These are phyloP conservation scores for Melanotaenia pygmaea DNA, from an alignment of 2,797 vertebrate genomes.

Conservation along the genomic window DNA sequence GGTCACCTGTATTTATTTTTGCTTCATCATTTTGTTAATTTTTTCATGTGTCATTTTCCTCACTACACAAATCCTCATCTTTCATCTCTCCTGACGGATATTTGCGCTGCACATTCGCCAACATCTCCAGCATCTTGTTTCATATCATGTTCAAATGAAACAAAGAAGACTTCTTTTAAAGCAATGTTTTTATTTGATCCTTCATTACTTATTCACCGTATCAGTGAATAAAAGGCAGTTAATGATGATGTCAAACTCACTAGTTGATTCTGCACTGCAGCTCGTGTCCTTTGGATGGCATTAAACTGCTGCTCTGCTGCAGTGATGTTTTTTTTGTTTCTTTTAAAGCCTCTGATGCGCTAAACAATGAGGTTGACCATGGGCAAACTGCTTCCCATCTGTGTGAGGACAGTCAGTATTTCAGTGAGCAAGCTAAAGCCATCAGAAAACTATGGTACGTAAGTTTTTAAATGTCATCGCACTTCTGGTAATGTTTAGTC, in stretches of 20 bases:
- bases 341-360: not conserved
- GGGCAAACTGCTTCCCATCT: not conserved
- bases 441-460: not conserved
- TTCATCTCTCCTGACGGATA: not conserved
- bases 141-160: not conserved
- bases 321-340: not conserved
- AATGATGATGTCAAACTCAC: not conserved
- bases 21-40: conserved; percentile 11
- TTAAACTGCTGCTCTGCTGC: conserved; percentile 4
- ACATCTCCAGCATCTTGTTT: not conserved
- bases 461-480: not conserved
- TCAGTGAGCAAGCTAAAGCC: not conserved
- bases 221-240: not conserved
- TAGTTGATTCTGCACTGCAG: conserved; percentile 11
- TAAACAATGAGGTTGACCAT: conserved; percentile 4
- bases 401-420: not conserved
- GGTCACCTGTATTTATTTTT: conserved; percentile 58
- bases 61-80: conserved; percentile 19
- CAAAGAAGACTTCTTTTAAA: not conserved
- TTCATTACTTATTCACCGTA: not conserved
- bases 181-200: not conserved
- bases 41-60: conserved; percentile 42
- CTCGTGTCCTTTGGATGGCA: conserved; percentile 10
- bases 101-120: not conserved
- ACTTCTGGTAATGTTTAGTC: conserved; percentile 3